phyloP scores from a whole-genome alignment of 2,797 vertebrate genomes.

The Anolis apletophallus region DNA sequence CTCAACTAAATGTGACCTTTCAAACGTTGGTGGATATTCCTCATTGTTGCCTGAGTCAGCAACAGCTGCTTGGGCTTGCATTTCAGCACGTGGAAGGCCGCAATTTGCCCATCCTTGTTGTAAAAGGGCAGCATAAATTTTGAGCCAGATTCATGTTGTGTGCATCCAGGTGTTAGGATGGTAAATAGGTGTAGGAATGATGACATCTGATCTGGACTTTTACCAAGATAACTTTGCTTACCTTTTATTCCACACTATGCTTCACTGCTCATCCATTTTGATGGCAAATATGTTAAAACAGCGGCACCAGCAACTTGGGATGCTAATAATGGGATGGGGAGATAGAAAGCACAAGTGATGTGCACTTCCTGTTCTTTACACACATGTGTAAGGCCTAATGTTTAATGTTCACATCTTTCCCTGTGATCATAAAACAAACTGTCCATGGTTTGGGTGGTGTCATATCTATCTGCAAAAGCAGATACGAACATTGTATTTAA shows the following conservation, averaged over 20 bases:
- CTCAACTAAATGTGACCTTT: too few relatives aligned
- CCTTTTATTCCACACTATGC: neutral
- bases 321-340: neutral
- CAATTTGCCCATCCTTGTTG: too few relatives aligned
- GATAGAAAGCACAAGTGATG: neutral
- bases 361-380: neutral
- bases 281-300: slow-evolving; percentile 12
- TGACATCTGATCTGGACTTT: neutral
- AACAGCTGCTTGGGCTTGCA: too few relatives aligned
- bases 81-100: too few relatives aligned
- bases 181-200: neutral
- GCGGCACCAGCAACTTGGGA: slow-evolving; percentile 1
- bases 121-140: too few relatives aligned
- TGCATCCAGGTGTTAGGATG: neutral
- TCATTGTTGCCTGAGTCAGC: too few relatives aligned
- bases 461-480: neutral
- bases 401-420: neutral
- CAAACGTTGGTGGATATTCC: too few relatives aligned
- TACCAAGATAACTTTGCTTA: slow-evolving; percentile 1
- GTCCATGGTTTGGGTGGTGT: too few relatives aligned
- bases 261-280: slow-evolving; percentile 1
- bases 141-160: neutral
- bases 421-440: neutral
- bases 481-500: neutral
- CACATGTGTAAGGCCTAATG: neutral